Percentiles rank a stretch among this genome's conserved stretches.
Conservation (phyloP, 2,888 invertebrate genomes). For the Drosophila peninsularis region DNA sequence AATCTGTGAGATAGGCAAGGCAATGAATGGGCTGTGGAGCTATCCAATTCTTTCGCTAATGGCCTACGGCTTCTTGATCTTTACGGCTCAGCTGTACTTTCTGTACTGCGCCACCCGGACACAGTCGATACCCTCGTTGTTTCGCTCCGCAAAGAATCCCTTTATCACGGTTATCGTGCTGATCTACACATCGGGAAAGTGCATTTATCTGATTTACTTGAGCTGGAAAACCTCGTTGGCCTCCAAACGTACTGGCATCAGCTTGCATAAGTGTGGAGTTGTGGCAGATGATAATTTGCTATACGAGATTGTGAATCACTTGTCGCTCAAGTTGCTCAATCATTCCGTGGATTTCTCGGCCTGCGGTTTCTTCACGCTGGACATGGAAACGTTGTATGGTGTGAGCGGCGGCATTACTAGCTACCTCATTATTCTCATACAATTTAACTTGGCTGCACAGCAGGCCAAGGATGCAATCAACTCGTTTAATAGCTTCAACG, state of each 20-base stretch:
- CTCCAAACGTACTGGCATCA: constrained; percentile 84
- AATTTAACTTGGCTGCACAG: constrained; percentile 84
- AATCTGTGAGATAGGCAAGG: constrained; percentile 84
- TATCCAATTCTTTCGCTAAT: constrained; percentile 83
- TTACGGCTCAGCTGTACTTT: constrained; percentile 84
- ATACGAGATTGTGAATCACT: constrained; percentile 84
- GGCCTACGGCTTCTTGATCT: constrained; percentile 84
- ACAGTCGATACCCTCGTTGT: constrained; percentile 83
- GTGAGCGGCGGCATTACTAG: constrained; percentile 84
- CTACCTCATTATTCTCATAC: constrained; percentile 84
- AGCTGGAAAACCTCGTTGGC: constrained; percentile 84
- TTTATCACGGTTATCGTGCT: constrained; percentile 80
- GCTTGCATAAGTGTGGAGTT: constrained; percentile 84
- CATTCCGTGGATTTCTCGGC: constrained; percentile 84
- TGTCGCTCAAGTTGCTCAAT: constrained; percentile 84
- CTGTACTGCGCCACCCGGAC: constrained; percentile 83
- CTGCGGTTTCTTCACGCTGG: constrained; percentile 84
- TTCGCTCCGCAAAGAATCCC: constrained; percentile 83
- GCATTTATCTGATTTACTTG: constrained; percentile 83
- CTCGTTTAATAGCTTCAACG: constrained; percentile 65
- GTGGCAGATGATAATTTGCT: constrained; percentile 83
- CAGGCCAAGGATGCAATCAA: constrained; percentile 81
- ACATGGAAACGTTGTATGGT: constrained; percentile 85
- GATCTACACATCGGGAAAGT: constrained; percentile 83
- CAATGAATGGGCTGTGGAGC: constrained; percentile 83